Base-by-base conservation (phyloP, 2,113 vertebrate genomes). In the Perca schrenkii region DNA sequence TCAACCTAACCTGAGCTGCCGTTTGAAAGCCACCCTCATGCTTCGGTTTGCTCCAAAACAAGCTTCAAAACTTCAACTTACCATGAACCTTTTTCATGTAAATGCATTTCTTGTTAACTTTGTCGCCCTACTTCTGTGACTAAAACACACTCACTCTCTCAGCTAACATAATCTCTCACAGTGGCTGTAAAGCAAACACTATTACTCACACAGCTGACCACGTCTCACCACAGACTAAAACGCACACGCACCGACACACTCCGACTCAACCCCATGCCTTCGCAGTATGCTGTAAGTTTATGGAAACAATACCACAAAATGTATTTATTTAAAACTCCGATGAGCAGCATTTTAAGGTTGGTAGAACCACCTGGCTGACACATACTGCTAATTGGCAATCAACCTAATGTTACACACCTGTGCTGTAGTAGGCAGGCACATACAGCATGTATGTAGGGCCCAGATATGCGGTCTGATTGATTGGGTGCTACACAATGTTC, bases 21-120 rank as follows among this genome's bases (percentile, higher is more conserved):
- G 36, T 40, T 40, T 40, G 36, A 58, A 58, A 46, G n/a, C 34
- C 56, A 21, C 77, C n/a, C 72, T 13, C 46, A n/a, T 16, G 66
- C 54, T 71, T 52, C 47, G 15, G 34, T 81, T 70, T 60, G 36
- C 72, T 25, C 46, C 70, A 43, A 74, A 83, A 76, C 34, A 58
- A 4, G 36, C 72, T 25, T 36, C 66, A 43, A 74, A 83, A 4
- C 7, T 13, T 31, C 12, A 6, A 3, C 25, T 64, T 8, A 67
- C 8, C 10, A 12, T 2, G 4, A 57, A 72, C 3, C 75, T 16
- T 60, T 61, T 56, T 40, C 36, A 40, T 40, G 36, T 40, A 40
- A 40, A 47, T 7, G 34, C 28, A 53, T 63, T 60, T 79, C n/a
- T 21, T 52, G 14, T 19, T 40, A 12, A 6, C 71, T 17, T 4